Conservation (phyloP, 2,888 invertebrate genomes). For the Antheraea yamamai region DNA sequence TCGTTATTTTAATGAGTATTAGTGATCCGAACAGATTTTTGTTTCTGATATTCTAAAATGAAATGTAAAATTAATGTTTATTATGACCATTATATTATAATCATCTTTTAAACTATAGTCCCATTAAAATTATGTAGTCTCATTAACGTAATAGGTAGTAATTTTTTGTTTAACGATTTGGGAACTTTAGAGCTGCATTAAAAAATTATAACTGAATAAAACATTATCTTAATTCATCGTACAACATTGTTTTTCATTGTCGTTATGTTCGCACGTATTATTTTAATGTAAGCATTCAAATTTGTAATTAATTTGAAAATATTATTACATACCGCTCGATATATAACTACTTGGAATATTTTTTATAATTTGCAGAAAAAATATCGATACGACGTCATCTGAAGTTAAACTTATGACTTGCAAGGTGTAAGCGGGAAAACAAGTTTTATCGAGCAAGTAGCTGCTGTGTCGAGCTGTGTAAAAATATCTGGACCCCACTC, state of each 20-base stretch:
- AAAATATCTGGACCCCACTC: conserved; percentile 23
- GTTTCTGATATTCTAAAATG: neutral
- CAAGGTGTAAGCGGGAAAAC: conserved; percentile 21
- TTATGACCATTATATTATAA: neutral
- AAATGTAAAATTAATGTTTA: neutral
- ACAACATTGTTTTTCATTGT: neutral
- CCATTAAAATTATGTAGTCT: no score
- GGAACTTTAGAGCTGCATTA: neutral
- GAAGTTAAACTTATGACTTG: conserved; percentile 17
- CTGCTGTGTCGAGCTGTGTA: conserved; percentile 14
- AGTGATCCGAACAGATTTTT: neutral
- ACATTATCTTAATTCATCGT: no score
- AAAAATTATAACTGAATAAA: neutral
- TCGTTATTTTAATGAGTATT: neutral
- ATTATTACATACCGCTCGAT: no score
- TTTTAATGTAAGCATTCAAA: neutral
- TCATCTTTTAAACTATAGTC: neutral
- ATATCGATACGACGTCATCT: conserved; percentile 5
- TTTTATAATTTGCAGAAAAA: neutral
- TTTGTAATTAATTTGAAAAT: no score
- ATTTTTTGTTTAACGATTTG: neutral
- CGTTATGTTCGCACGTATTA: neutral
- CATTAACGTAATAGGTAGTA: neutral
- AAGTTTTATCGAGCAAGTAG: conserved; percentile 20
- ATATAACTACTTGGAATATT: no score